Evolutionary conservation across 2,797 vertebrate genomes (phyloP), one percentile per base, ranked within the genome.

Genomic region (Cichlasoma orientale): DNA sequence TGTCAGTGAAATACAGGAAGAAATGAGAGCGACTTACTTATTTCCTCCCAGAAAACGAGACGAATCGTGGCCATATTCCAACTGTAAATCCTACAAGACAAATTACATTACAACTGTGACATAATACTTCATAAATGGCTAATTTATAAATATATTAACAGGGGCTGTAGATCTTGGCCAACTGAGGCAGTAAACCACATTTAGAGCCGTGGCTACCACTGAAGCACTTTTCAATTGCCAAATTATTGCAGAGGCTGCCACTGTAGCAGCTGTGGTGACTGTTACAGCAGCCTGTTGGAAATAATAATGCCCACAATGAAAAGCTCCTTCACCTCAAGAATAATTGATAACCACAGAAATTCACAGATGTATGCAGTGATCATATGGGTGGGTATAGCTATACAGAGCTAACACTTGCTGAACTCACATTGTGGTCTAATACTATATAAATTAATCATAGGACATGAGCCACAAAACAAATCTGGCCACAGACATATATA

Each of bases 31-130:
- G 18, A 53, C 98, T 96, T 92, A 99, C 98, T 98, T 99, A 94
- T 98, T 98, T 95, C 95, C 96, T 92, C 97, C 97, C 87, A 98
- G 89, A 11, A 99, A 96, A 94, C 96, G 93, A 55, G 96, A 94
- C 77, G 96, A 96, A 88, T 97, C 96, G n/a, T 96, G 96, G 68
- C 96, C 96, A 11, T 97, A 98, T 85, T 98, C 98, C 88, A 98
- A 89, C 75, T 97, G 98, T 63, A 98, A 90, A 89, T 98, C 98
- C 98, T 98, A 89, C 33, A 91, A 91, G 74, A 84, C 66, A 58
- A 9, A 71, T 12, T 5, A 41, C 27, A 41, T 90, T 74, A 89
- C 6, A 33, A 33, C 68, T 59, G 59, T 56, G 77, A 66, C 55
- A 63, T 4, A 55, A 4, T 19, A 61, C 14, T 18, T 52, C 16